phyloP scores from a whole-genome alignment of 1,140 invertebrate genomes.

The Holotrichia oblita region DNA sequence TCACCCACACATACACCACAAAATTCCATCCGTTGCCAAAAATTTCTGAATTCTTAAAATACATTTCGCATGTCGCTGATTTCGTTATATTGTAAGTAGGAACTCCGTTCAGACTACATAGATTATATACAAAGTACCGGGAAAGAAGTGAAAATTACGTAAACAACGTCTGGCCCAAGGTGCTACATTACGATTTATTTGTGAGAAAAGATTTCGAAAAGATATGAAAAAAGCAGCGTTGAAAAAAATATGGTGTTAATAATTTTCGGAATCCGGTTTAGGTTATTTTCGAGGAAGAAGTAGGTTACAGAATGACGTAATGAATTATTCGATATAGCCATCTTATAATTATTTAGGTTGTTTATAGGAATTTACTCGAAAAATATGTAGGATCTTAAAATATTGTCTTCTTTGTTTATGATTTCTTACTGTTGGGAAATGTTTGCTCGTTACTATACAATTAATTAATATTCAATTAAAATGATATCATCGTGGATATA shows the following conservation, averaged over 20 bases:
- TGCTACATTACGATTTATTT: constrained; percentile 17
- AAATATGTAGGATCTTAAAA: no score
- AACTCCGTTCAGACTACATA: constrained; percentile 4
- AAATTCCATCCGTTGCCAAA: neutral
- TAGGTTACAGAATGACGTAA: neutral
- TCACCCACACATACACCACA: neutral
- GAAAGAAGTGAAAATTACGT: constrained; percentile 17
- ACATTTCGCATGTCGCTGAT: neutral
- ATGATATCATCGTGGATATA: no score
- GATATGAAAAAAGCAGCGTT: neutral
- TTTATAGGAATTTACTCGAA: no score
- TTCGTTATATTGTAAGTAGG: neutral
- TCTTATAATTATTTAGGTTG: no score
- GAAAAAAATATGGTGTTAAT: neutral
- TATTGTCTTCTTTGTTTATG: no score
- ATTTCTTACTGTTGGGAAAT: no score
- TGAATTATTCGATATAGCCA: neutral
- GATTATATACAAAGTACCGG: neutral
- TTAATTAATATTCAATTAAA: no score
- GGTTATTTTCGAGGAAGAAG: neutral
- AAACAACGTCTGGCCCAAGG: neutral
- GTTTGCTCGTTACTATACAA: no score
- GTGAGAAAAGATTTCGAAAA: neutral
- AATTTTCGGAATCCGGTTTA: neutral
- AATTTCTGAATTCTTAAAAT: neutral